Conservation (phyloP, 92 coral and sea anemone genomes). For the Muricea muricata region DNA sequence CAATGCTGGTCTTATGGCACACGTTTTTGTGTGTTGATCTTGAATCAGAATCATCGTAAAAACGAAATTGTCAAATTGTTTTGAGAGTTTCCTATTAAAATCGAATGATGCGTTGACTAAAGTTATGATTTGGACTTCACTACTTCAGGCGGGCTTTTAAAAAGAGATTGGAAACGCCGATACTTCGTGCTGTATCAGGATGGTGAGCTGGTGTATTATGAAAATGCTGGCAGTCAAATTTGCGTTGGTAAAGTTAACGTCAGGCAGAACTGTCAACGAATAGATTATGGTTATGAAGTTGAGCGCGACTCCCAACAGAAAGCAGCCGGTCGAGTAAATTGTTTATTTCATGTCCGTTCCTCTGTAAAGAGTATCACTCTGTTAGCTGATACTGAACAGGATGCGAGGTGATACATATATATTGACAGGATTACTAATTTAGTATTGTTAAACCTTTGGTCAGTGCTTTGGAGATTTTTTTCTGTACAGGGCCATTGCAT, state of each 20-base stretch:
- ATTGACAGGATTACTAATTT: background rate
- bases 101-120: too few species aligned
- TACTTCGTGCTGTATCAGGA: slow-evolving; percentile 91
- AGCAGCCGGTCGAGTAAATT: slow-evolving; percentile 61
- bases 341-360: slow-evolving; percentile 82
- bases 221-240: slow-evolving; percentile 81
- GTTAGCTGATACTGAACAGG: slow-evolving; percentile 86
- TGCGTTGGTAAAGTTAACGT: slow-evolving; percentile 87
- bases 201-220: slow-evolving; percentile 93
- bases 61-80: too few species aligned
- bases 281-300: slow-evolving; percentile 78
- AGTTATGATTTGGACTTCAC: too few species aligned
- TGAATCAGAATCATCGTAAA: background rate
- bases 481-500: too few species aligned
- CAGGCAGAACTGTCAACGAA: slow-evolving; percentile 81
- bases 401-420: slow-evolving; percentile 84
- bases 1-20: background rate
- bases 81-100: too few species aligned
- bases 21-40: background rate
- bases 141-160: slow-evolving; percentile 84
- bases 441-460: too few species aligned
- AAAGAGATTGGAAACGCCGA: slow-evolving; percentile 91
- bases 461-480: background rate
- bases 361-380: slow-evolving; percentile 86
- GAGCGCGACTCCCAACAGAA: slow-evolving; percentile 89